Base-by-base conservation (phyloP, 2,113 vertebrate species). In the Forbesichthys papilliferus region DNA sequence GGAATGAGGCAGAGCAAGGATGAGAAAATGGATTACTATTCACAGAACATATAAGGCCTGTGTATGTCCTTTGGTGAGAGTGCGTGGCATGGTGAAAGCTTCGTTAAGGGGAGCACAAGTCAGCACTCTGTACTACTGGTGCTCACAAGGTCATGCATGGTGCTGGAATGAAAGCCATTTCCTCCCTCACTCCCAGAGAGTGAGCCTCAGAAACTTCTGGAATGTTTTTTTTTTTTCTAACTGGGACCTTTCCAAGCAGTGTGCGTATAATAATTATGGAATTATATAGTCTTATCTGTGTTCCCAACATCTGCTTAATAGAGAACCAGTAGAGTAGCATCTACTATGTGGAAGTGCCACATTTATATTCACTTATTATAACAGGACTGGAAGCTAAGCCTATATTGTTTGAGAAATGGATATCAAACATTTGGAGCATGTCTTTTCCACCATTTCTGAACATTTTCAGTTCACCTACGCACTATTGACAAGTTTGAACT, bases 91-190 rank as follows among this genome's bases (percentile, higher is more conserved):
- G 42, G 52, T 55, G 27, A 66, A 76, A 71, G 69, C 52, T 86
- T 82, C 78, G 78, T 81, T 56, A 48, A 63, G 49, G 27, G 36
- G 36, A 56, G 67, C 72, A 64, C 57, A 69, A 81, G 69, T 80
- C 72, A 75, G 76, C 78, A 80, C 74, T 74, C 78, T 59, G 71
- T 54, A n/a, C 59, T 47, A 74, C 75, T 53, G 81, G 75, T 84
- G 79, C 77, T 85, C 69, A 71, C 89, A 87, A 88, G 87, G 87
- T 90, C 89, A 89, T 48, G 57, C 86, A 64, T 51, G 71, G 71
- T 61, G 75, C 67, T 88, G 87, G 89, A 88, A 90, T 89, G 84
- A 89, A n/a, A 87, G 82, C 74, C 84, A 89, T 88, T 88, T 89
- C 86, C 85, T 89, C 82, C 75, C 71, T 85, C 69, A 11, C 78